Evolutionary conservation across 1,140 invertebrate genomes (phyloP).

Genomic region (Meloidogyne floridensis): DNA sequence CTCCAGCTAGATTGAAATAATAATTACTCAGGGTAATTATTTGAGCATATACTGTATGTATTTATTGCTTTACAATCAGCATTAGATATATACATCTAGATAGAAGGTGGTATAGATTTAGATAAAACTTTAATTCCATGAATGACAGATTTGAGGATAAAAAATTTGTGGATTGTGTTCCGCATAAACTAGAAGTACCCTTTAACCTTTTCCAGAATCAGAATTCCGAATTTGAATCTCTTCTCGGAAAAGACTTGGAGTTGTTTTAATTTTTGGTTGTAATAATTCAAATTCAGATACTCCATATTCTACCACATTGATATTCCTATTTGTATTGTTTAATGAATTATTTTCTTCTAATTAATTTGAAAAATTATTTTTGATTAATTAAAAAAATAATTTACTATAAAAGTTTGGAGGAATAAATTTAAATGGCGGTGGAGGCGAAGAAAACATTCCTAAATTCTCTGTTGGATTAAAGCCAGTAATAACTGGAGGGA

Average conservation of each 20-base stretch:
- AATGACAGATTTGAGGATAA: too few relatives aligned
- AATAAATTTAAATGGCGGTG: background rate
- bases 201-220: conserved; percentile 52
- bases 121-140: too few relatives aligned
- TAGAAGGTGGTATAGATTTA: too few relatives aligned
- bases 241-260: conserved; percentile 45
- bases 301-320: background rate
- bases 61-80: too few relatives aligned
- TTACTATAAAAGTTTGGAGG: background rate
- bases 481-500: background rate
- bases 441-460: conserved; percentile 12
- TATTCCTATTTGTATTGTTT: too few relatives aligned
- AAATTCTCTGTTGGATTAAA: background rate
- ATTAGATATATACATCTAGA: too few relatives aligned
- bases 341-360: background rate
- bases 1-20: too few relatives aligned
- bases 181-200: background rate
- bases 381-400: too few relatives aligned
- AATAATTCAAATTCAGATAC: background rate
- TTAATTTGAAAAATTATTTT: background rate
- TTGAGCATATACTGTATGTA: too few relatives aligned
- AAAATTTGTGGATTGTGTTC: too few relatives aligned
- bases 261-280: conserved; percentile 22
- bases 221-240: conserved; percentile 48
- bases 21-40: too few relatives aligned